Conservation (phyloP, 2,797 vertebrate genomes). For the Falco columbarius region DNA sequence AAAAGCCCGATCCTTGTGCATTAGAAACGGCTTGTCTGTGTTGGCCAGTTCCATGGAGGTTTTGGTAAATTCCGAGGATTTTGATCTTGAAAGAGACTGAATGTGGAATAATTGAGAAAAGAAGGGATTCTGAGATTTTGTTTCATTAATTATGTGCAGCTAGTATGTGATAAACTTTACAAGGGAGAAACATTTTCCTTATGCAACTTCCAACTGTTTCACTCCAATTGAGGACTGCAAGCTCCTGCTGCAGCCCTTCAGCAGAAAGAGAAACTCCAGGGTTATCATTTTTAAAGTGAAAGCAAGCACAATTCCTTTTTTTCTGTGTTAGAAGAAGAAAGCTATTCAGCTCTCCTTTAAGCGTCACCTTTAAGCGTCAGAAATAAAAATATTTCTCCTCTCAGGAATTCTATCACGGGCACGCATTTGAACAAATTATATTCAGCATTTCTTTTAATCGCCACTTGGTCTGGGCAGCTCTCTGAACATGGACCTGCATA, state of each 20-base stretch:
- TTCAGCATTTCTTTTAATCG: background rate
- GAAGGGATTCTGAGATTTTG: background rate
- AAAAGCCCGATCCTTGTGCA: background rate
- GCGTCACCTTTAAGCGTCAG: background rate
- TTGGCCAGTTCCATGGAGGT: background rate
- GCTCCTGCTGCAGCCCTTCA: background rate
- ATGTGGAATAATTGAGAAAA: background rate
- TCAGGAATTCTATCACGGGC: background rate
- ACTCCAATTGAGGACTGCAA: background rate
- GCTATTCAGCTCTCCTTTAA: background rate
- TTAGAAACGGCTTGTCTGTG: background rate
- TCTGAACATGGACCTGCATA: background rate
- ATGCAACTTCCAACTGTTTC: background rate
- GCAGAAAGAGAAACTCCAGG: background rate
- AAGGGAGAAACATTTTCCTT: background rate
- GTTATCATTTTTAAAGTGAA: background rate
- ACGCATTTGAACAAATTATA: background rate
- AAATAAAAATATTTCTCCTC: background rate
- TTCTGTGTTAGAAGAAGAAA: background rate
- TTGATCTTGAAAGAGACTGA: background rate
- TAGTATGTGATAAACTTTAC: constrained; percentile 1
- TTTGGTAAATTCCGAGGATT: constrained; percentile 13
- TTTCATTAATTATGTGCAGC: constrained; percentile 4
- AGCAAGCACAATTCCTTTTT: background rate
- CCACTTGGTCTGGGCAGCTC: background rate